phyloP scores from a whole-genome alignment of 2,888 invertebrate species.

The Cheilosia vernalis region DNA sequence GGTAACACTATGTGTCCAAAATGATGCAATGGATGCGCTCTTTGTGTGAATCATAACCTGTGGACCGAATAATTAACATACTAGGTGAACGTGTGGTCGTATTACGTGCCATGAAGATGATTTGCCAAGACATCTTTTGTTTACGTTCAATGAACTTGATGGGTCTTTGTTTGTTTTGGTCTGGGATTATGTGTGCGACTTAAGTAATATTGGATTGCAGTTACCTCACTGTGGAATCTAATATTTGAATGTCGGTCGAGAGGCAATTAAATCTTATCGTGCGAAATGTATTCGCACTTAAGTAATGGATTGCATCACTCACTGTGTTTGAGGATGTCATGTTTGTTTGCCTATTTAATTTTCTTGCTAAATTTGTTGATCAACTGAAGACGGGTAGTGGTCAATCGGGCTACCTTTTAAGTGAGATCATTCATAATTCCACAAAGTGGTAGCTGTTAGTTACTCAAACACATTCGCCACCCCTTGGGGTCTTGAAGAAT shows the following conservation, averaged over 20 bases:
- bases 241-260: conserved; percentile 17
- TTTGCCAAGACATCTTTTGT: conserved; percentile 31
- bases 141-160: conserved; percentile 65
- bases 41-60: conserved; percentile 3
- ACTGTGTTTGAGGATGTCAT: conserved; percentile 4
- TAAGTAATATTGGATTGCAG: conserved; percentile 24
- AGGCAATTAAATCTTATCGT: conserved; percentile 4
- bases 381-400: background rate
- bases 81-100: conserved; percentile 4
- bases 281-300: conserved; percentile 13
- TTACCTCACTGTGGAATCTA: conserved; percentile 22
- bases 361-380: background rate
- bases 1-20: conserved; percentile 43
- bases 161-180: conserved; percentile 30
- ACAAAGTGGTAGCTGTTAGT: background rate
- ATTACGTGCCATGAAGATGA: conserved; percentile 6
- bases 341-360: background rate
- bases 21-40: conserved; percentile 33
- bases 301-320: background rate
- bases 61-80: conserved; percentile 35
- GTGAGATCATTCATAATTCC: background rate
- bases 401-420: background rate
- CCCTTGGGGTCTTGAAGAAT: background rate
- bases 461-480: background rate
- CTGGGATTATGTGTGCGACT: conserved; percentile 1